These are phyloP conservation scores for Gallinago jamesoni DNA, from an alignment of 2,113 vertebrate species.

Conservation along the genomic window DNA sequence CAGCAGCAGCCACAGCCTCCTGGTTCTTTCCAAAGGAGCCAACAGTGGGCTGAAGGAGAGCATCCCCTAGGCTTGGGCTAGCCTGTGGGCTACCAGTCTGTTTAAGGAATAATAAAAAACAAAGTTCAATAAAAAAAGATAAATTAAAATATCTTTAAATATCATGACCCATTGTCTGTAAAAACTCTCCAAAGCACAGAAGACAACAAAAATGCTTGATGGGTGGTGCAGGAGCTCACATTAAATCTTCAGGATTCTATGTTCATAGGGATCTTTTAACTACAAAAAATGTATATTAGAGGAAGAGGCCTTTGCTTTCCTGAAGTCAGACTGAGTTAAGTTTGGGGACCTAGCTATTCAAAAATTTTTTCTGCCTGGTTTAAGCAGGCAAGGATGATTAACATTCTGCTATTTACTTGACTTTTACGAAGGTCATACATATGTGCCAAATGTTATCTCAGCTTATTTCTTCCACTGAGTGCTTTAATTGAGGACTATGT, in stretches of 20 bases:
- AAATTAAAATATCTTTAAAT: background rate
- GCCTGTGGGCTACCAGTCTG: background rate
- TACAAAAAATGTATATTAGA: background rate
- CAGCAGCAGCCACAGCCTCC: background rate
- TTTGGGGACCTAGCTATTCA: background rate
- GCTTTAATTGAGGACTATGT: background rate
- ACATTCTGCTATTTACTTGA: slow-evolving; percentile 3
- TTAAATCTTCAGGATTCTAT: background rate
- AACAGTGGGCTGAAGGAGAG: background rate
- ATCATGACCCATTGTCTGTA: background rate
- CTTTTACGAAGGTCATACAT: slow-evolving; percentile 29
- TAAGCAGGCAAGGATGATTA: slow-evolving; percentile 22
- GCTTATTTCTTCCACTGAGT: slow-evolving; percentile 16
- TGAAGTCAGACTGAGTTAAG: background rate
- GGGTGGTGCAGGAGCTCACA: background rate
- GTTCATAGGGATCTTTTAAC: background rate
- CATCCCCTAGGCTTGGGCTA: background rate
- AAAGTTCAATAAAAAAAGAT: background rate
- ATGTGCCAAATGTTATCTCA: slow-evolving; percentile 30
- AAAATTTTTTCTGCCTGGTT: slow-evolving; percentile 13
- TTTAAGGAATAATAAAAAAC: background rate
- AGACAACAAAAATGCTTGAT: background rate
- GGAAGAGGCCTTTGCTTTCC: background rate
- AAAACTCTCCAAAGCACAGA: background rate
- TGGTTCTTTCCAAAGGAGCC: background rate